Percentiles rank a stretch among this genome's conserved stretches.
These are phyloP conservation scores for Stenopsyche tienmushanensis DNA, from an alignment of 1,140 invertebrate genomes.

Conservation along the genomic window DNA sequence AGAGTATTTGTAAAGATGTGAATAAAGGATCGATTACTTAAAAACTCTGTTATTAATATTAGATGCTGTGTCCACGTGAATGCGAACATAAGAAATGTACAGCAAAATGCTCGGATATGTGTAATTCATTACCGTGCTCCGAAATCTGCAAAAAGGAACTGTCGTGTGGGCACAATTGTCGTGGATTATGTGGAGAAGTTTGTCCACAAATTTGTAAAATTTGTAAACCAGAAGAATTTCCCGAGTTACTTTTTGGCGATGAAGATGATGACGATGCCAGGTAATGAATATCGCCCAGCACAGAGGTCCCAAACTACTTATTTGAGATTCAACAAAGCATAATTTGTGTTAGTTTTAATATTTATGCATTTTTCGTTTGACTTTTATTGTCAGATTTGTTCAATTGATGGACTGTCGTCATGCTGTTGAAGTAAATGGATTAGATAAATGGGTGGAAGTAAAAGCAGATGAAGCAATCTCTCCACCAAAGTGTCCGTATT, in stretches of 20 bases:
- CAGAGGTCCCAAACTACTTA: no score
- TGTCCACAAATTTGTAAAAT: conserved; percentile 52
- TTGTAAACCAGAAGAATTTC: conserved; percentile 54
- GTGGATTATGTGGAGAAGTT: conserved; percentile 64
- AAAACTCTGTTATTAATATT: no score
- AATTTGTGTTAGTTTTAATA: conserved; percentile 43
- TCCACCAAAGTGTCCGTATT: conserved; percentile 20
- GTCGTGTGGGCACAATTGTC: conserved; percentile 57
- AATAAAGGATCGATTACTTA: no score
- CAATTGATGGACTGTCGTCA: conserved; percentile 28
- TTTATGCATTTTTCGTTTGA: neutral
- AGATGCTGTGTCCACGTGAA: neutral
- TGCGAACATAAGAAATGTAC: conserved; percentile 54
- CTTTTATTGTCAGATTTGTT: conserved; percentile 21
- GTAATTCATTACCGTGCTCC: conserved; percentile 54
- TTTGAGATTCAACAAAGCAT: no score
- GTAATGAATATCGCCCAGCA: no score
- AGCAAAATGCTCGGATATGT: conserved; percentile 55
- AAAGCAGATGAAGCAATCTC: conserved; percentile 2
- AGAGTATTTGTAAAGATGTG: no score
- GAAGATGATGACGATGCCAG: conserved; percentile 56
- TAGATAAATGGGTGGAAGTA: conserved; percentile 25
- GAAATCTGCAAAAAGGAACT: conserved; percentile 53
- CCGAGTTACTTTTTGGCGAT: conserved; percentile 53
- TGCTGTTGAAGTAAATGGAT: conserved; percentile 19